These are phyloP conservation scores for Heliconius ethilla DNA, from an alignment of 2,888 invertebrate genomes.

Conservation along the genomic window DNA sequence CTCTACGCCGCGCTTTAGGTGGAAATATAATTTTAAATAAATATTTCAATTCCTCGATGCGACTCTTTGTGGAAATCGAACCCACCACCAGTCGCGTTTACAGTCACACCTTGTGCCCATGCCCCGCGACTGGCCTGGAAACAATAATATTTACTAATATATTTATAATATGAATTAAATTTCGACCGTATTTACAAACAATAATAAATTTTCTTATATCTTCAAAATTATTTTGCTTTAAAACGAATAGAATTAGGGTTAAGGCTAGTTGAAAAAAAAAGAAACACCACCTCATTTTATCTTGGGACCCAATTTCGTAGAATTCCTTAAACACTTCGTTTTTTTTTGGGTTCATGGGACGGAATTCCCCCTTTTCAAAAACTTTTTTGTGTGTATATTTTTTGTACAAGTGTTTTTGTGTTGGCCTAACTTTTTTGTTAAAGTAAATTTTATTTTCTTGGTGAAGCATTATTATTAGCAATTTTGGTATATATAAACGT, in stretches of 20 bases:
- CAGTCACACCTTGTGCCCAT: too few species aligned
- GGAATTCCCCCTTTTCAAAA: conserved; percentile 15
- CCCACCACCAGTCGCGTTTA: too few species aligned
- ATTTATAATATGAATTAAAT: too few species aligned
- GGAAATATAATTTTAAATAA: too few species aligned
- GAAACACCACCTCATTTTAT: background rate
- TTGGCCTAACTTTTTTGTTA: background rate
- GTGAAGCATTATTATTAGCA: background rate
- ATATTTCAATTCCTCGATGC: too few species aligned
- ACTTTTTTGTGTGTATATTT: background rate
- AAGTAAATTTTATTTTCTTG: background rate
- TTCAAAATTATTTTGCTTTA: background rate
- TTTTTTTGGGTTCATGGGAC: conserved; percentile 15
- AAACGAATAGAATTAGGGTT: background rate
- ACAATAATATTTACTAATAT: too few species aligned
- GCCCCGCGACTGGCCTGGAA: too few species aligned
- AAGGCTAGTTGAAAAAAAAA: background rate
- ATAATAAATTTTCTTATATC: too few species aligned
- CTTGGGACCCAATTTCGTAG: conserved; percentile 11
- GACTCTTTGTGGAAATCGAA: too few species aligned
- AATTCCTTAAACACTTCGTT: conserved; percentile 20
- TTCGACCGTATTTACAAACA: too few species aligned
- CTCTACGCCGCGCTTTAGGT: too few species aligned
- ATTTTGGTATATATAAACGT: background rate
- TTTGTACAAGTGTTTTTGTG: background rate